These are phyloP conservation scores for Drosophila santomea DNA, from an alignment of 1,140 invertebrate genomes.

Conservation along the genomic window DNA sequence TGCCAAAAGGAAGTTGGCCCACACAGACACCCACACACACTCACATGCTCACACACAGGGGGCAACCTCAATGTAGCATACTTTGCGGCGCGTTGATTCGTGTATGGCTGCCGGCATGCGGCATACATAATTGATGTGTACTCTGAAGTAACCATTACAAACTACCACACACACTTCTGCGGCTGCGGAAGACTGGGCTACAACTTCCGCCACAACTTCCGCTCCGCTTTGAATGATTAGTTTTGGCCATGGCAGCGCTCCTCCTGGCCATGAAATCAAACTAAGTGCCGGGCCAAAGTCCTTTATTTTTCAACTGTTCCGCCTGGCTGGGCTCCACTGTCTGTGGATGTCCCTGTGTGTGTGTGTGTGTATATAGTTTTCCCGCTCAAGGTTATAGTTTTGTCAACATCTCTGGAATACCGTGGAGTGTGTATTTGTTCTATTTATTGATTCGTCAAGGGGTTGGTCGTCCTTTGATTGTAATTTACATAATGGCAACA, in stretches of 20 bases:
- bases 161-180: conserved; percentile 28
- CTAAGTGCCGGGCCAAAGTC: conserved; percentile 37
- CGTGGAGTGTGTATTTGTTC: conserved; percentile 40
- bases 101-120: conserved; percentile 68
- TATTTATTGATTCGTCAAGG: conserved; percentile 48
- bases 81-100: conserved; percentile 75
- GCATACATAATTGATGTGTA: conserved; percentile 81
- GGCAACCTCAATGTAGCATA: conserved; percentile 57
- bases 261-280: conserved; percentile 62
- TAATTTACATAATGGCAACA: conserved; percentile 50
- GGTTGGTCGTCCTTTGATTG: conserved; percentile 31
- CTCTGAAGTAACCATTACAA: conserved; percentile 48
- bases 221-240: conserved; percentile 73
- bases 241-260: conserved; percentile 55
- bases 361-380: conserved; percentile 16
- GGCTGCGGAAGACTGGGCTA: conserved; percentile 39
- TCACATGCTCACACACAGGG: conserved; percentile 4
- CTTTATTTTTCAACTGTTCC: conserved; percentile 39
- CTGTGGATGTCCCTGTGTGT: neutral
- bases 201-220: conserved; percentile 66
- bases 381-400: conserved; percentile 49
- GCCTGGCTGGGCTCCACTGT: neutral
- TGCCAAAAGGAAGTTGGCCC: conserved; percentile 62
- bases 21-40: conserved; percentile 17
- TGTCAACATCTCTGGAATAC: conserved; percentile 45